Evolutionary conservation across 1,140 invertebrate genomes (phyloP), one percentile per base, ranked within the genome.

Genomic region (Drosophila auraria): DNA sequence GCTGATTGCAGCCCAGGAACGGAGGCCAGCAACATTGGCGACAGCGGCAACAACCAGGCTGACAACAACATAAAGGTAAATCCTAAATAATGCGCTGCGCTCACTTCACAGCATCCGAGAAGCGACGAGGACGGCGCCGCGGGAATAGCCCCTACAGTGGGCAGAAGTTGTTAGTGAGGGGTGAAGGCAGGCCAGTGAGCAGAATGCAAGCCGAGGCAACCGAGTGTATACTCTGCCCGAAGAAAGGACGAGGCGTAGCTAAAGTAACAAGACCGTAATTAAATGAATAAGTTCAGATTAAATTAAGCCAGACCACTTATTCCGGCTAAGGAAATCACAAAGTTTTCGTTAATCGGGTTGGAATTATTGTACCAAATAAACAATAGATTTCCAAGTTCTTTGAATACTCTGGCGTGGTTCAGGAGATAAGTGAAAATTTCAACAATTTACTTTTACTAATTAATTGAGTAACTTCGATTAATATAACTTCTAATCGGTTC

Each of bases 1-100:
- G 38, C 49, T 49, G 40, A 63, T 74, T 51, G 70, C 58, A 84
- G 56, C 78, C 51, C 82, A 80, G 87, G 71, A 70, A 79, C 70
- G 70, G 86, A 51, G 89, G 62, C 69, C 56, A 50, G 20, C 53
- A 47, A 27, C 62, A 73, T 25, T 40, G 63, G 44, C 63, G 73
- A 69, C 57, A 74, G 33, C 71, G 65, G 58, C 68, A 82, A 80
- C 68, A 76, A 54, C 78, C 71, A 62, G 68, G 79, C 50, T 79
- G 86, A 82, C 86, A 90, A 91, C 87, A 90, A 91, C 86, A 91
- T 87, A 91, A 90, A 90, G 87, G 87, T 90, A 90, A 90, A 90
- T 90, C 86, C 86, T 90, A 84, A 90, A 90, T 90, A 90, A 90
- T 90, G 86, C 86, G 82, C 87, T 75, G 60, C 51, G 78, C 73